A percentile compares a stretch with the other conserved stretches of the same genome.
These are phyloP conservation scores for Mungos mungo DNA, from an alignment of 2,113 vertebrate genomes.

Conservation along the genomic window DNA sequence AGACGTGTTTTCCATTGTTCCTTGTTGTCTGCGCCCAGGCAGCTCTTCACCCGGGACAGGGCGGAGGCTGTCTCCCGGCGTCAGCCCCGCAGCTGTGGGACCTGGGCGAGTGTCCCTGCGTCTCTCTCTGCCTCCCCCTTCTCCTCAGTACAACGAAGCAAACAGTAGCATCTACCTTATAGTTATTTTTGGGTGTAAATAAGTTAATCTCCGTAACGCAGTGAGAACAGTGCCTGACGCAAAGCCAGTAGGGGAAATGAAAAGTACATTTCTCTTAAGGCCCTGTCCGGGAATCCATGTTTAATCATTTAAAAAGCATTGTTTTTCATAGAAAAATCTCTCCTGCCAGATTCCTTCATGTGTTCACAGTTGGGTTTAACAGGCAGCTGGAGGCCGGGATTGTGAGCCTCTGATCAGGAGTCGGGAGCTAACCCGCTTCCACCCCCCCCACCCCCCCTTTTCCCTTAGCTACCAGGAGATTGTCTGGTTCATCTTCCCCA, in stretches of 20 bases:
- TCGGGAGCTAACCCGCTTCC: background rate
- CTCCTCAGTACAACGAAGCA: background rate
- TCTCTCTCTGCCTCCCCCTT: background rate
- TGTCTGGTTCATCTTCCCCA: background rate
- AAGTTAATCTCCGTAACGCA: background rate
- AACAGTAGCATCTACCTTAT: background rate
- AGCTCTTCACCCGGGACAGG: background rate
- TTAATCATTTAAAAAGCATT: background rate
- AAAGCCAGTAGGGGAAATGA: background rate
- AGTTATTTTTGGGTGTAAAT: background rate
- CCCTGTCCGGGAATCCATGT: background rate
- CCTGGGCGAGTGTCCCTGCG: background rate
- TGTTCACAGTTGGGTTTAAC: background rate
- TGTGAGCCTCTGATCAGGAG: background rate
- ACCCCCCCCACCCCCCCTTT: fast-evolving
- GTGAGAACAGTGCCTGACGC: background rate
- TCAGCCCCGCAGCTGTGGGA: background rate
- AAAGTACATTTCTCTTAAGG: background rate
- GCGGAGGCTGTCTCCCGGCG: too few relatives aligned
- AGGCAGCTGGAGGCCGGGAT: background rate
- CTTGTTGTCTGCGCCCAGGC: background rate
- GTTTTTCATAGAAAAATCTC: background rate
- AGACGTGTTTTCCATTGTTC: background rate
- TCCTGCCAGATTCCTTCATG: background rate
- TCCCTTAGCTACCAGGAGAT: background rate